Evolutionary conservation across 2,113 vertebrate genomes (phyloP).

Genomic region (Serinus canaria): DNA sequence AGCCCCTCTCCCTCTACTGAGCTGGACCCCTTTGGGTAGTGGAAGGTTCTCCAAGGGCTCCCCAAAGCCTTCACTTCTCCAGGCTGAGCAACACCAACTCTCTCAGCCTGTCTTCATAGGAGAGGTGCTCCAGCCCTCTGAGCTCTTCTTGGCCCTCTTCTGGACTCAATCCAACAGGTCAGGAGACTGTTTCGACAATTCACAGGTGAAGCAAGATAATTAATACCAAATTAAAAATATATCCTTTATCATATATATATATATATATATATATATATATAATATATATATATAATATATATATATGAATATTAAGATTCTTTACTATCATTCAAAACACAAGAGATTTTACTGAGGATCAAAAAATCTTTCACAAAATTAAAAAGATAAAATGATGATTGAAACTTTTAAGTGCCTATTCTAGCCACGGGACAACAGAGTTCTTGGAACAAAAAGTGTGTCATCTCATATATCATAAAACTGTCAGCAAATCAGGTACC

Average conservation of each 20-base stretch:
- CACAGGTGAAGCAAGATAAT: neutral
- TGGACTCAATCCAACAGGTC: neutral
- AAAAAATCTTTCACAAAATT: neutral
- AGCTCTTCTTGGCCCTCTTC: neutral
- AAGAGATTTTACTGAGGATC: neutral
- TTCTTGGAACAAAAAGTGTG: neutral
- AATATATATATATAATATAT: neutral
- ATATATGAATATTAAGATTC: neutral
- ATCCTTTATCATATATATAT: neutral
- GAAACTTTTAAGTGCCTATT: neutral
- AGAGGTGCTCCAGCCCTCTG: neutral
- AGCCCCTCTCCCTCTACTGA: neutral
- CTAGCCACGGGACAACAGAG: neutral
- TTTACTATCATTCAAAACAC: neutral
- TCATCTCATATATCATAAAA: neutral
- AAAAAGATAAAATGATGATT: neutral
- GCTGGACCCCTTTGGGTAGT: neutral
- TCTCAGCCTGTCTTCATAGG: neutral
- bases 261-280: neutral
- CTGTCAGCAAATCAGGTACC: neutral
- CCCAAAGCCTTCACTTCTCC: neutral
- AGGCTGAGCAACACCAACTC: neutral
- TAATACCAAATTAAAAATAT: neutral
- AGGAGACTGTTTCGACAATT: neutral
- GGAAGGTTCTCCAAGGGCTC: neutral